phyloP scores from a whole-genome alignment of 2,888 invertebrate genomes.

The Elgonia sp. region DNA sequence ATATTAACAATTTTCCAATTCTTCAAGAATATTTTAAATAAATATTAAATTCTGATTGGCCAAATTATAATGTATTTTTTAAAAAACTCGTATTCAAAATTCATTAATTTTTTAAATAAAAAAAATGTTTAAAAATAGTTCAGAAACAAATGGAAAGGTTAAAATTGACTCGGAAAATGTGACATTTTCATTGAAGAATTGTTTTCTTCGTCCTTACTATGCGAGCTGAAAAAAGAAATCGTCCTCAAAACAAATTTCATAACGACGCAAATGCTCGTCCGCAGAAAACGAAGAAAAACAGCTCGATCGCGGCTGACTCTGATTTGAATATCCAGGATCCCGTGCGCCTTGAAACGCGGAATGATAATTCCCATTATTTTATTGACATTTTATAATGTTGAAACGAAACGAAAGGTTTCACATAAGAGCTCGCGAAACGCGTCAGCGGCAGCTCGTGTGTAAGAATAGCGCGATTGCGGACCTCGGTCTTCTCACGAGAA shows the following conservation, averaged over 20 bases:
- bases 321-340: constrained; percentile 46
- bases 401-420: constrained; percentile 73
- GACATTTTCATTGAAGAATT: too few species aligned
- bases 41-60: too few species aligned
- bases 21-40: too few species aligned
- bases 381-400: constrained; percentile 73
- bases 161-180: too few species aligned
- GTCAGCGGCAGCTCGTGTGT: constrained; percentile 62
- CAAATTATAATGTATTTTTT: too few species aligned
- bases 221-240: neutral
- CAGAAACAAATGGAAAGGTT: too few species aligned
- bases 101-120: too few species aligned
- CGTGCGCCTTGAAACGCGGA: constrained; percentile 55
- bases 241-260: neutral
- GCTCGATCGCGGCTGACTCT: neutral
- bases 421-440: constrained; percentile 37
- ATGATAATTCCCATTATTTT: constrained; percentile 61
- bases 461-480: constrained; percentile 76
- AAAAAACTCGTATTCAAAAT: too few species aligned
- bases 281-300: constrained; percentile 18
- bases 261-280: neutral
- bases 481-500: constrained; percentile 77
- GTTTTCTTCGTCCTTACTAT: too few species aligned
- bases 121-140: too few species aligned
- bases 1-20: too few species aligned